Evolutionary conservation across 2,888 invertebrate species (phyloP).

Genomic region (Nasonia oneida): DNA sequence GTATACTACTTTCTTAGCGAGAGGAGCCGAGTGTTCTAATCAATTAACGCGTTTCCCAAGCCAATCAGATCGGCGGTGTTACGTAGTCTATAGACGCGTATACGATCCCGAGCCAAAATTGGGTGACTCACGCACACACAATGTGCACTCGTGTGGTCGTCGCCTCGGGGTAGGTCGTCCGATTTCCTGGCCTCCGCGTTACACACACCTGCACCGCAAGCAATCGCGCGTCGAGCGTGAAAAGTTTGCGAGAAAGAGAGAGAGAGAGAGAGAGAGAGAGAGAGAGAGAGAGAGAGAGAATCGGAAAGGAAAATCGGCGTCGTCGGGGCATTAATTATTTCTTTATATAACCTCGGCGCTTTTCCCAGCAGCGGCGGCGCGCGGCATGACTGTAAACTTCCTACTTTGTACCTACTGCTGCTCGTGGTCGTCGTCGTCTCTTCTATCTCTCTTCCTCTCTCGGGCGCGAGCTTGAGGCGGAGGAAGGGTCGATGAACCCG

Average conservation of each 20-base stretch:
- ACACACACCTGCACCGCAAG: not conserved
- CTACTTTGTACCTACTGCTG: constrained; percentile 56
- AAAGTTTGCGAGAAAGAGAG: not conserved
- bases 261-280: not conserved
- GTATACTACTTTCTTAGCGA: not conserved
- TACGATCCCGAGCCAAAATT: constrained; percentile 10
- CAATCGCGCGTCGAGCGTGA: not conserved
- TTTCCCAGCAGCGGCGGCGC: constrained; percentile 9
- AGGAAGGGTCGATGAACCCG: constrained; percentile 57
- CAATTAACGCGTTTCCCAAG: constrained; percentile 10
- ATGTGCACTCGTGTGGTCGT: not conserved
- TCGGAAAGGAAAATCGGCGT: constrained; percentile 22
- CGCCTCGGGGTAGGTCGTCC: constrained; percentile 15
- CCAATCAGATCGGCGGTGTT: not conserved
- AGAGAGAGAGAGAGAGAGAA: not conserved
- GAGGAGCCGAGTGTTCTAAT: not conserved
- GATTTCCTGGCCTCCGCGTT: not conserved
- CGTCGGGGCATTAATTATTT: constrained; percentile 52
- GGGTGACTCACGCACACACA: not conserved
- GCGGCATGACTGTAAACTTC: constrained; percentile 59
- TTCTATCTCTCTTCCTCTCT: constrained; percentile 25
- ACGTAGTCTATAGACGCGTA: not conserved
- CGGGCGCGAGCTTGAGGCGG: constrained; percentile 13
- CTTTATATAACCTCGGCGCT: constrained; percentile 49
- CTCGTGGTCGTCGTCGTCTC: constrained; percentile 6